Conservation (phyloP, 2,113 vertebrate species). For the western clawed frog (Xenopus tropicalis) region UCB_Xtro_10.0 CM004445.2:99183001-99183500, state of each 20-base stretch:
- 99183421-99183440: constrained; percentile 76
- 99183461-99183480: constrained; percentile 94
- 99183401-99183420: constrained; percentile 83
- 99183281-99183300: no score
- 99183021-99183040: no score
- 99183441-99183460: constrained; percentile 82
- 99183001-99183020: no score
- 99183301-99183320: no score
- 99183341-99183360: no score
- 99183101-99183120: constrained; percentile 90
- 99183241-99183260: no score
- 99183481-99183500: constrained; percentile 91
- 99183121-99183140: constrained; percentile 94
- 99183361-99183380: constrained; percentile 80
- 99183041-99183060: no score
- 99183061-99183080: constrained; percentile 75
- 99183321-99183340: no score
- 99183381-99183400: constrained; percentile 79
- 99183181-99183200: constrained; percentile 94
- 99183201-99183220: constrained; percentile 36
- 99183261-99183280: no score
- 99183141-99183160: constrained; percentile 98
- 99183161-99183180: constrained; percentile 98
- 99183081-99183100: constrained; percentile 97
- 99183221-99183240: no score